Base-by-base conservation (phyloP, 2,888 invertebrate genomes). In the Cacoxenus indagator region DNA sequence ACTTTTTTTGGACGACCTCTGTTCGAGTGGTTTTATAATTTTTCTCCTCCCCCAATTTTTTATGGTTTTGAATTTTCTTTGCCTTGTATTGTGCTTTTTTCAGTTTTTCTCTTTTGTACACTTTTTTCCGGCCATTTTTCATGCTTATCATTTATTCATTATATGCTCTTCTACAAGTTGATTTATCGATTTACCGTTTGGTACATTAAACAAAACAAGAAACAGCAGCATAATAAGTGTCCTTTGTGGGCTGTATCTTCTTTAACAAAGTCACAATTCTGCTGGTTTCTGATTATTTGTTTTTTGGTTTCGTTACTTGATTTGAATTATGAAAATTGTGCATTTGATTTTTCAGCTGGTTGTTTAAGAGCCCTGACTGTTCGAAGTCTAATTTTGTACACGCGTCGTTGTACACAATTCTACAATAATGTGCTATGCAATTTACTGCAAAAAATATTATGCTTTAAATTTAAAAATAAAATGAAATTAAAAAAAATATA, bases 81-180 rank as follows among this genome's bases (percentile, higher is more conserved):
- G 17, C 31, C 17, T 48, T 59, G 26, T 68, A 64, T 17, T 4
- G 48, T 48, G 1, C 11, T 43, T 11, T n/a, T 48, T 48, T 8
- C 22, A 22, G 31, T 37, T 22, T 19, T 43, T 61, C 14, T 6
- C 37, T 31, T 19, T 3, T n/a, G 14, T 54, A 1, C 4, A 8
- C 1, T 22, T 54, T 27, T 24, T 66, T 66, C 26, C 43, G 57
- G 57, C 61, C 64, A 59, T 68, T 73, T 72, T 67, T 70, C 68
- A 70, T 71, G 75, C 77, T 78, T 73, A 78, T 78, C 72, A 78
- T 77, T 78, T 75, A 78, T 78, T 78, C 75, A 76, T 76, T 75
- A 74, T n/a, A n/a, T 73, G 65, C 57, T 62, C n/a, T 62, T 68
- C 54, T 61, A 37, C 57, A 57, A 46, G 65, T 71, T 76, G 76